Evolutionary conservation across 2,888 invertebrate species (phyloP), one percentile per base, ranked within the genome.

Genomic region (Amorpha juglandis): DNA sequence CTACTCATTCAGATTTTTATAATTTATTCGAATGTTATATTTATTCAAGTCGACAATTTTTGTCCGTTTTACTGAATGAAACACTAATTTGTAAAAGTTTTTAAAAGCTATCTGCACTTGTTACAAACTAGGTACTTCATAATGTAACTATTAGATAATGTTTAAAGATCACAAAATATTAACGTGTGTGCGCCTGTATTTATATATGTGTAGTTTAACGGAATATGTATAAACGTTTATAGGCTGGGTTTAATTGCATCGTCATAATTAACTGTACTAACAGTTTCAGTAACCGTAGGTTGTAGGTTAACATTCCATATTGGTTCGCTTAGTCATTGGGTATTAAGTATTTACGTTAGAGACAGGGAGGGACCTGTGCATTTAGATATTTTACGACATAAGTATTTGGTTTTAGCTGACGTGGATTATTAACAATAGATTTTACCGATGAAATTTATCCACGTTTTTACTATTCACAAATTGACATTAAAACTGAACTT

Each of bases 251-350:
- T 74, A 68, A 68, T 74, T 73, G 74, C 71, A 75, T 77, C 72
- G 63, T 74, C 72, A 65, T 27, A 27, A 27, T 70, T 77, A 73
- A 76, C 74, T 73, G 64, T 75, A 86, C 80, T 87, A 82, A 83
- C 83, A 73, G 73, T 69, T 71, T 78, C 77, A 74, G 78, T 81
- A 79, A 78, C 74, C 68, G 78, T 88, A 88, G 88, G 85, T 87
- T 88, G 87, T 90, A 87, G 86, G 74, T 79, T 84, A 84, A 90
- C 89, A 90, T 90, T 90, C 90, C 90, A 90, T 67, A 62, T 76
- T 74, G 69, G 68, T 69, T 74, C 70, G 77, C 76, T 75, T 77
- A 75, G 74, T 75, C 71, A 72, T 78, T 69, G 53, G 19, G 19
- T 63, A 63, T 63, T 62, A 45, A 63, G 47, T 33, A 19, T 51